Conservation (phyloP, 2,888 invertebrate species). For the Mactromeris polynyma region DNA sequence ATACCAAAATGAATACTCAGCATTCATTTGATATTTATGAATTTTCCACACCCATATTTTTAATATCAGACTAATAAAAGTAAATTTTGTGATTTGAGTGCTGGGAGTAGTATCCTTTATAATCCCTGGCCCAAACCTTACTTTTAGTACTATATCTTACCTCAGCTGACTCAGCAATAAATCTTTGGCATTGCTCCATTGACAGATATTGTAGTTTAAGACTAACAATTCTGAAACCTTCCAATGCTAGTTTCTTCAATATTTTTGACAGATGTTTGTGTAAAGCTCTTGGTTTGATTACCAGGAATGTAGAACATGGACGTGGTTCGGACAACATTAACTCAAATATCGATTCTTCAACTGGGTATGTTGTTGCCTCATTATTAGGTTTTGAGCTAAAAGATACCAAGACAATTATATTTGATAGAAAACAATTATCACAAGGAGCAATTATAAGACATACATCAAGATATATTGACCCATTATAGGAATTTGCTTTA, state of each 20-base stretch:
- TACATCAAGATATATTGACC: too few relatives aligned
- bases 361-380: conserved; percentile 44
- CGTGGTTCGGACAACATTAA: conserved; percentile 80
- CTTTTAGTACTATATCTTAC: conserved; percentile 65
- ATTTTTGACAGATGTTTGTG: conserved; percentile 80
- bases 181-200: conserved; percentile 59
- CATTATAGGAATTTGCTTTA: too few relatives aligned
- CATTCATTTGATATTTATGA: too few relatives aligned
- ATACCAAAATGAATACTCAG: too few relatives aligned
- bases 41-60: too few relatives aligned
- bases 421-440: background rate
- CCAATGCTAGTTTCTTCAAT: conserved; percentile 81
- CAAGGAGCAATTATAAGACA: background rate
- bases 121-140: too few relatives aligned
- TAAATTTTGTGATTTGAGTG: too few relatives aligned
- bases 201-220: conserved; percentile 74
- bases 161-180: conserved; percentile 69
- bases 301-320: conserved; percentile 80
- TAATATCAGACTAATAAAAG: too few relatives aligned
- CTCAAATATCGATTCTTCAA: conserved; percentile 79
- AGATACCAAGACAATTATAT: background rate
- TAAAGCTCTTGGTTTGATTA: conserved; percentile 83
- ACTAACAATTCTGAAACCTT: conserved; percentile 82
- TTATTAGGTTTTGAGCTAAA: conserved; percentile 24
- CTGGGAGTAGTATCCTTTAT: too few relatives aligned